Base-by-base conservation (phyloP, 2,797 vertebrate genomes). In the Nothura maculosa region DNA sequence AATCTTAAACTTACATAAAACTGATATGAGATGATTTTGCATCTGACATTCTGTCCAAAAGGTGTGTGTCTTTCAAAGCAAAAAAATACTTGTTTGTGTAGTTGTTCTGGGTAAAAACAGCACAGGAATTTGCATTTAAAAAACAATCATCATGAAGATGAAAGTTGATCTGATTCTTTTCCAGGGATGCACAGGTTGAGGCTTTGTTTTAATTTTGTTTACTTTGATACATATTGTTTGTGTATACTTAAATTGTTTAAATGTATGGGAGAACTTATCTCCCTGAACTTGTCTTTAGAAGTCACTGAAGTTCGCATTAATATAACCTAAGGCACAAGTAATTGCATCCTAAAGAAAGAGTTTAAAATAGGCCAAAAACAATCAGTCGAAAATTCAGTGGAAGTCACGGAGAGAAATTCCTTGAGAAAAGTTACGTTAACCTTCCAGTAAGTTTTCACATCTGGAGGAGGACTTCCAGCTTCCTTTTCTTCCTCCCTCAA, bases 401-500 rank as follows among this genome's bases (percentile, higher is more conserved):
- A 43, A 86, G 22, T 69, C 42, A 27, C 48, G 30, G 34, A 52
- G 50, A 85, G 43, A 85, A 67, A 19, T 47, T 81, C 28, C 4
- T 60, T 79, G 47, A 67, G 50, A 88, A 84, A 34, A 70, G 86
- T 74, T 48, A 42, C 32, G 25, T 54, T n/a, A 17, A 61, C 88
- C 74, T 70, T 48, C 19, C n/a, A 60, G 20, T 77, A 68, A 64
- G 15, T 27, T 61, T 64, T 42, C 25, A 10, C 14, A 42, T 57
- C 36, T 82, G 57, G 12, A 85, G 54, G 58, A 75, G 19, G 12
- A 52, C 8, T 75, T 82, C 40, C n/a, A 6, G 61, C 61, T 86
- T 90, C 42, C 52, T 67, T 91, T 92, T 90, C 32, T 87, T 92
- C 24, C 21, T 79, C 45, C 77, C 77, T 28, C 36, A 32, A 77